Conservation (phyloP, 1,140 invertebrate genomes). For the Hypothenemus hampei region DNA sequence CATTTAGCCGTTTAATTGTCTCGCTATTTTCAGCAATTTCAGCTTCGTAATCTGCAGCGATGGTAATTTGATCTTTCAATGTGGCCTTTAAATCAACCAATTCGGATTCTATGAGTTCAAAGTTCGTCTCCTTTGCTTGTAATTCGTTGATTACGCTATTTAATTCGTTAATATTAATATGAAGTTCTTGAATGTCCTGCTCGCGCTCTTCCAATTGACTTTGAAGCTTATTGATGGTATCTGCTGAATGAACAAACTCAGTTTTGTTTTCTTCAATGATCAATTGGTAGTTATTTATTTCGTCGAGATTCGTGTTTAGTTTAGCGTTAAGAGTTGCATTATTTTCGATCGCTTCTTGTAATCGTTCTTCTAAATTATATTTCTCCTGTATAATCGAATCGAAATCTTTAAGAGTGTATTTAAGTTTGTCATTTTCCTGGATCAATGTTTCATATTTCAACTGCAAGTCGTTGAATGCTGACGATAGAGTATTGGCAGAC, state of each 20-base stretch:
- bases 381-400: constrained; percentile 50
- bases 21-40: constrained; percentile 31
- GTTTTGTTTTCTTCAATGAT: constrained; percentile 46
- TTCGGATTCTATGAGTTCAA: constrained; percentile 32
- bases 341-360: constrained; percentile 39
- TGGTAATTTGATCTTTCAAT: constrained; percentile 28
- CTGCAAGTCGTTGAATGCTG: constrained; percentile 28
- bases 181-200: constrained; percentile 32
- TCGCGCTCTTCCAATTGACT: constrained; percentile 31
- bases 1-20: constrained; percentile 29
- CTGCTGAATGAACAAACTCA: constrained; percentile 34
- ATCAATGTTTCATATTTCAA: constrained; percentile 30
- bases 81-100: constrained; percentile 25
- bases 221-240: constrained; percentile 33
- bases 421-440: constrained; percentile 38
- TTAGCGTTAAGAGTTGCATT: constrained; percentile 46
- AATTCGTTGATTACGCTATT: constrained; percentile 33
- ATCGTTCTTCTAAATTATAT: constrained; percentile 44
- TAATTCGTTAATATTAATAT: constrained; percentile 34
- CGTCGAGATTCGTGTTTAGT: constrained; percentile 40
- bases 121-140: constrained; percentile 31
- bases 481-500: constrained; percentile 11
- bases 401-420: constrained; percentile 49
- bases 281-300: constrained; percentile 46
- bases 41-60: constrained; percentile 32